Evolutionary conservation across 2,797 vertebrate species (phyloP).

Genomic region (Phataginus tricuspis): DNA sequence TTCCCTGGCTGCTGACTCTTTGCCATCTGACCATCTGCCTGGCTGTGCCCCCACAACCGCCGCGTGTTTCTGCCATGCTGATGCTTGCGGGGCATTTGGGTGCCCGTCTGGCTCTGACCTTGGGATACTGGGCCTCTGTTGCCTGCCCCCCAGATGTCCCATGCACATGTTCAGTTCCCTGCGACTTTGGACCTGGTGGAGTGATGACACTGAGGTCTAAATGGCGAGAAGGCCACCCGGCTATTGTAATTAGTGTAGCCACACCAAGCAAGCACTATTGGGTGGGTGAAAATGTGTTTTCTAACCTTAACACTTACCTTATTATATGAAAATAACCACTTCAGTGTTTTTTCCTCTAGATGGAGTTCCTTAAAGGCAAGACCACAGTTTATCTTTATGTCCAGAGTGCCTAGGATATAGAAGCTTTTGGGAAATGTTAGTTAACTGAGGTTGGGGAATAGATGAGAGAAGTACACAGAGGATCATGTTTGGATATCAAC

Average conservation of each 20-base stretch:
- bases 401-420: neutral
- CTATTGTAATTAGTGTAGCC: neutral
- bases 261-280: neutral
- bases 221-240: neutral
- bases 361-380: neutral
- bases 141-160: neutral
- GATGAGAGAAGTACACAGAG: neutral
- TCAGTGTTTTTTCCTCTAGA: neutral
- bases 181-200: neutral
- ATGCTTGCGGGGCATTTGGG: neutral
- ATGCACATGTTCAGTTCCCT: neutral
- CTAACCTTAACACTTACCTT: neutral
- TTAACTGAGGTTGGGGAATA: neutral
- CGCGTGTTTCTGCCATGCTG: slow-evolving; percentile 9
- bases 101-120: slow-evolving; percentile 49
- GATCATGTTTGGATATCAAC: neutral
- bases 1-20: slow-evolving; percentile 49
- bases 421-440: neutral
- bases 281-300: neutral
- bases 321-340: neutral
- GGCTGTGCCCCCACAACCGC: neutral
- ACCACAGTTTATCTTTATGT: neutral
- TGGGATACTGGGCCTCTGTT: neutral
- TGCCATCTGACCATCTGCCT: slow-evolving; percentile 71
- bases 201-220: neutral